Evolutionary conservation across 2,797 vertebrate species (phyloP).

Genomic region (Mallotus villosus): DNA sequence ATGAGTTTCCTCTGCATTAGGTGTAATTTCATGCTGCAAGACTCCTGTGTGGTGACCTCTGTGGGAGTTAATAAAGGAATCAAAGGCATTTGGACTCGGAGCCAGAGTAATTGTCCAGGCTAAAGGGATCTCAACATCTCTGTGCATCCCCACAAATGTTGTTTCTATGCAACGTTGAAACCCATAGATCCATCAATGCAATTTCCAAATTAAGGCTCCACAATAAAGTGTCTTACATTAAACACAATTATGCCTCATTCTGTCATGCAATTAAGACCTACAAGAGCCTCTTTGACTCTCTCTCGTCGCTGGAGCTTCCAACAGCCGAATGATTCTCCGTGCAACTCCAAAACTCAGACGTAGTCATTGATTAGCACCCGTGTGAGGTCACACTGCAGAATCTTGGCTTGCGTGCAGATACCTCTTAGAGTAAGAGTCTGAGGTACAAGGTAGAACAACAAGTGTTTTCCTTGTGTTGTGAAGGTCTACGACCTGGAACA

Average conservation of each 20-base stretch:
- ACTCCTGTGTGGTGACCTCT: slow-evolving; percentile 70
- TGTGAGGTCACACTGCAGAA: slow-evolving; percentile 31
- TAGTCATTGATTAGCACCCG: slow-evolving; percentile 18
- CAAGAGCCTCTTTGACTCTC: slow-evolving; percentile 49
- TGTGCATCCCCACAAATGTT: slow-evolving; percentile 60
- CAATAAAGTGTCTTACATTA: slow-evolving; percentile 44
- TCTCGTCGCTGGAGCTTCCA: slow-evolving; percentile 41
- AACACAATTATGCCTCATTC: slow-evolving; percentile 56
- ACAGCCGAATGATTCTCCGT: slow-evolving; percentile 56
- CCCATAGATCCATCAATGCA: slow-evolving; percentile 63
- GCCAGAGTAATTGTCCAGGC: slow-evolving; percentile 64
- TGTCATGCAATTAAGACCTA: slow-evolving; percentile 52
- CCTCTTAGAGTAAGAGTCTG: no score
- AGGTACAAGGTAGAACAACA: background rate
- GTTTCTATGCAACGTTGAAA: slow-evolving; percentile 47
- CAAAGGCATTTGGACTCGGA: slow-evolving; percentile 57
- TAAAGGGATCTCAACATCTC: slow-evolving; percentile 58
- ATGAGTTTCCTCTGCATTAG: slow-evolving; percentile 77
- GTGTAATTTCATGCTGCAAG: slow-evolving; percentile 78
- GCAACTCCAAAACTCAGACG: background rate
- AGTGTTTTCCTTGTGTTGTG: background rate
- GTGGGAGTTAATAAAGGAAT: slow-evolving; percentile 73
- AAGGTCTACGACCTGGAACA: slow-evolving; percentile 90
- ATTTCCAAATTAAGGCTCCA: slow-evolving; percentile 45
- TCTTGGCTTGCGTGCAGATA: background rate